These are phyloP conservation scores for Brachylomia viminalis DNA, from an alignment of 2,888 invertebrate species.

Conservation along the genomic window DNA sequence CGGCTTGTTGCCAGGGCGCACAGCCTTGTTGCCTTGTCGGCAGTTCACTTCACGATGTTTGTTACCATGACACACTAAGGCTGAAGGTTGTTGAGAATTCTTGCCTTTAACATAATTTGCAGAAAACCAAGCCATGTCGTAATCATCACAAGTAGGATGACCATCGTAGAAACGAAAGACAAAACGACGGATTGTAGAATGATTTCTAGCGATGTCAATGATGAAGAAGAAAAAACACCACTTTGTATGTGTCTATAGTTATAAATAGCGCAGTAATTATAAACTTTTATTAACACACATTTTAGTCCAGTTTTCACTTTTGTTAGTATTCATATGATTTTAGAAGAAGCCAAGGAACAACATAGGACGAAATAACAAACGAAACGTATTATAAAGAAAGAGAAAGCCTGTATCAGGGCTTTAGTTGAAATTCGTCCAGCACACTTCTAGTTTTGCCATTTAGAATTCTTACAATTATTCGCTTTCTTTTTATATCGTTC, in stretches of 20 bases:
- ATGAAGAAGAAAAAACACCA: too few relatives aligned
- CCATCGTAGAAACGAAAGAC: neutral
- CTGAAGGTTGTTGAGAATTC: slow-evolving; percentile 7
- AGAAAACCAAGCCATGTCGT: neutral
- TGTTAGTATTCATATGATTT: neutral
- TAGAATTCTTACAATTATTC: neutral
- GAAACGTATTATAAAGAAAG: neutral
- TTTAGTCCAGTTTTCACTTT: neutral
- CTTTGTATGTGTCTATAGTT: too few relatives aligned
- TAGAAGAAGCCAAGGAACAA: neutral
- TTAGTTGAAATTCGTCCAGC: neutral
- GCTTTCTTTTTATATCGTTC: too few relatives aligned
- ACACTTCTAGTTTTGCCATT: neutral
- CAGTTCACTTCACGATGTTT: slow-evolving; percentile 6
- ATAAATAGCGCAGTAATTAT: neutral
- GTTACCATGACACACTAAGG: slow-evolving; percentile 27
- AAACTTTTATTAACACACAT: neutral
- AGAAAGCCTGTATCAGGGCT: neutral
- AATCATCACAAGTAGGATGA: neutral
- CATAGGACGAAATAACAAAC: neutral
- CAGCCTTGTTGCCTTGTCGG: neutral
- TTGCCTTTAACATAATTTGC: neutral
- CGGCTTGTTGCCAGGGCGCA: slow-evolving; percentile 38
- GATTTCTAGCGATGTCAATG: neutral
- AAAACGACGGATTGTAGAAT: neutral